A percentile compares a stretch with the other conserved stretches of the same genome.
Conservation (phyloP, 92 coral and sea anemone genomes). For the Palythoa grandiflora region DNA sequence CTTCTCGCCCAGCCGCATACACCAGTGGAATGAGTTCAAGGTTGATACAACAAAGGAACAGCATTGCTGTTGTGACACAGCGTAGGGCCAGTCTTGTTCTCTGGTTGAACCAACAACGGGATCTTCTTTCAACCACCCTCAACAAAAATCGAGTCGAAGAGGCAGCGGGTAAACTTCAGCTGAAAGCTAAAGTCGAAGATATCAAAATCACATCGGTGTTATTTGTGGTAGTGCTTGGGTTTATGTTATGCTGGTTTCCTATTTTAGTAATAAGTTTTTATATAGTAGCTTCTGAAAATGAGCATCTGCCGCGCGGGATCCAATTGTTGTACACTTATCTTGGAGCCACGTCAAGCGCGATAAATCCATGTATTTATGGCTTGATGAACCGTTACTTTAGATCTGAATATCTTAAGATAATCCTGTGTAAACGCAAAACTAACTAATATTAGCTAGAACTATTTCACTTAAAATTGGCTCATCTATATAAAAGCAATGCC, state of each 20-base stretch:
- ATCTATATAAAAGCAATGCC: too few relatives aligned
- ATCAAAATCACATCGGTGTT: constrained; percentile 36
- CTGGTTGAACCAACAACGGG: constrained; percentile 31
- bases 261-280: constrained; percentile 28
- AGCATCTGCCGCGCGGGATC: constrained; percentile 26
- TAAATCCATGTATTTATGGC: constrained; percentile 38
- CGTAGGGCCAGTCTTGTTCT: constrained; percentile 23
- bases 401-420: constrained; percentile 41
- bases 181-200: constrained; percentile 41
- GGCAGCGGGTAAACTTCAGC: constrained; percentile 1
- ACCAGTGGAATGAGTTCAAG: not conserved
- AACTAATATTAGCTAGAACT: not conserved
- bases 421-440: constrained; percentile 19
- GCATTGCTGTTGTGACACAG: constrained; percentile 34
- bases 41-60: constrained; percentile 35
- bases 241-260: constrained; percentile 50
- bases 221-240: constrained; percentile 36
- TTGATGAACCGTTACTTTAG: constrained; percentile 41
- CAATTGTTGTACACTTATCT: constrained; percentile 24
- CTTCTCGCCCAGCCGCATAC: not conserved
- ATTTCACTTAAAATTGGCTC: not conserved
- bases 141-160: constrained; percentile 16
- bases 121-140: constrained; percentile 2
- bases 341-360: constrained; percentile 37
- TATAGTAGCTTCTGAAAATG: not conserved